A percentile compares a stretch with the other conserved stretches of the same genome.
Evolutionary conservation across 2,113 vertebrate species (phyloP).

Genomic region (Corvus cornix): DNA sequence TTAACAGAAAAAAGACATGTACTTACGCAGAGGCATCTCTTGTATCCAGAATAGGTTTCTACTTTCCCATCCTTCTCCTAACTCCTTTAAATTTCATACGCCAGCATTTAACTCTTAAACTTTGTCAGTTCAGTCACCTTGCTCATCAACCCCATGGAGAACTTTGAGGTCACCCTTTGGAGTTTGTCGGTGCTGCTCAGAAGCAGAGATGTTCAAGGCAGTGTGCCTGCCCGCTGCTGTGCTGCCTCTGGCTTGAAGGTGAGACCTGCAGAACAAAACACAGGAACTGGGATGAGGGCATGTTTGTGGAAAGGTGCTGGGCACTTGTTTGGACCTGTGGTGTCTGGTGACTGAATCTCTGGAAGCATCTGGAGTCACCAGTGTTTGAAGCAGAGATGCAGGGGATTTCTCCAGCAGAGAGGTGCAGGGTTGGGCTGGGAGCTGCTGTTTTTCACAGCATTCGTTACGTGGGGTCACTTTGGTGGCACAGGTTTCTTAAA

Average conservation of each 20-base stretch:
- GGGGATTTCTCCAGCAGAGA: neutral
- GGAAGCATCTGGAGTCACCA: neutral
- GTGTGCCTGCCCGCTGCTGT: neutral
- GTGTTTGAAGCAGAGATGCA: neutral
- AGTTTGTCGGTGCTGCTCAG: accelerated
- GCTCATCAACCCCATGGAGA: neutral
- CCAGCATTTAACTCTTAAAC: neutral
- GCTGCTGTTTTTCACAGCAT: neutral
- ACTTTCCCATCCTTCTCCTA: neutral
- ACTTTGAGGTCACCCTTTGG: neutral
- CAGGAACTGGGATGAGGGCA: accelerated
- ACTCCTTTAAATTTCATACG: neutral
- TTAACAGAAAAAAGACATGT: neutral
- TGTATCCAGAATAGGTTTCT: neutral
- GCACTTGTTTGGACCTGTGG: neutral
- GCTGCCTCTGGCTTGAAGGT: neutral
- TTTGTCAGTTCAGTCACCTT: neutral
- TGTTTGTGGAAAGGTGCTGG: neutral
- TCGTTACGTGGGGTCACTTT: neutral
- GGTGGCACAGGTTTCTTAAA: neutral
- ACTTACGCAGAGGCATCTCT: neutral
- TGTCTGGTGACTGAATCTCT: neutral
- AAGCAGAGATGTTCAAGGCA: neutral
- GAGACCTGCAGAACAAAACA: neutral
- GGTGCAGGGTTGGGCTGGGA: neutral